Evolutionary conservation across 35 echinoderm and acorn worm genomes (phyloP).

Genomic region (Hemicentrotus pulcherrimus): DNA sequence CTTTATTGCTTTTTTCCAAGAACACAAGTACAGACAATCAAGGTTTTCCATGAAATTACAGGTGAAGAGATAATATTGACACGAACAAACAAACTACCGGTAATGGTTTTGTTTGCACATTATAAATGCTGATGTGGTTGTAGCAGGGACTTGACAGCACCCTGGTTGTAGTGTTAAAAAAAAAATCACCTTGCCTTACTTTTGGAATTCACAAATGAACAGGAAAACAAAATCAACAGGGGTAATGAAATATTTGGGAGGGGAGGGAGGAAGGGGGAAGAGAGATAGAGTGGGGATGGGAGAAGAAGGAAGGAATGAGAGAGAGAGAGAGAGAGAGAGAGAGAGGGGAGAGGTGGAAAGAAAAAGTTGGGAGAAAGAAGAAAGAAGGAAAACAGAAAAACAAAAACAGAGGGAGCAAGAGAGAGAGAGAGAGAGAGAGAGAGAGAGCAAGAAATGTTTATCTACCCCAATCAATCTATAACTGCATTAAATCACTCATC

Average conservation of each 20-base stretch:
- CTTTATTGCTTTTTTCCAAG: neutral
- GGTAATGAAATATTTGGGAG: no score
- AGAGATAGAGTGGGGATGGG: no score
- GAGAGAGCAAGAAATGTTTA: neutral
- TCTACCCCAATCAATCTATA: conserved; percentile 3
- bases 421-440: neutral
- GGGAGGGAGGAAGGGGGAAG: no score
- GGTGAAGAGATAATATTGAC: neutral
- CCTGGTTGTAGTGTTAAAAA: neutral
- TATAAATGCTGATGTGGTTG: neutral
- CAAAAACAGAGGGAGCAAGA: no score
- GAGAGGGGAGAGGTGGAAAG: no score
- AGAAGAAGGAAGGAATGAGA: no score
- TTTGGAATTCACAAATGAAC: no score
- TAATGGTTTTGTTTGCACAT: neutral
- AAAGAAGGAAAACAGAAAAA: no score
- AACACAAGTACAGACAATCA: neutral
- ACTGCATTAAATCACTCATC: conserved; percentile 12
- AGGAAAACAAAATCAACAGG: no score
- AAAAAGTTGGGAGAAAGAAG: no score
- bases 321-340: no score
- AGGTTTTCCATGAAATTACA: neutral
- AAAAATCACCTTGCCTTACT: neutral
- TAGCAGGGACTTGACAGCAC: no score
- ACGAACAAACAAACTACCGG: neutral